Conservation (phyloP, 1,140 invertebrate species). For the Chrysomallon squamiferum region DNA sequence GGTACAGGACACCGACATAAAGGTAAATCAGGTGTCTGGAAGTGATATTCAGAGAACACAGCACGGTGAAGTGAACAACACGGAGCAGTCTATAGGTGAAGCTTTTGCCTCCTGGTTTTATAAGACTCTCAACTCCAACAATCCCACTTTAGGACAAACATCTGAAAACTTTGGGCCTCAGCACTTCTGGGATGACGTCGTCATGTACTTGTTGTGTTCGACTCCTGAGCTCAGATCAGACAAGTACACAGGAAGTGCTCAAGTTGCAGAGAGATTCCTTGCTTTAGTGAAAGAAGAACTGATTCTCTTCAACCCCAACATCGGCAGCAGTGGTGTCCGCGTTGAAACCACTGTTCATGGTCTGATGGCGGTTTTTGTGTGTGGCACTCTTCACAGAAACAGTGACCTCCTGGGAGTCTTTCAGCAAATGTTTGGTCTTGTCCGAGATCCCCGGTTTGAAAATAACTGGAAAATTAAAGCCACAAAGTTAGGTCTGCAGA, state of each 20-base stretch:
- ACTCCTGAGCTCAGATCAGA: slow-evolving; percentile 33
- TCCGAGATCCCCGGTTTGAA: slow-evolving; percentile 67
- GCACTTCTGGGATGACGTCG: slow-evolving; percentile 70
- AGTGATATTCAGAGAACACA: no score
- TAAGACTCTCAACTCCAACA: slow-evolving; percentile 65
- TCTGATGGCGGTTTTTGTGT: slow-evolving; percentile 68
- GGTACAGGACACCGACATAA: no score
- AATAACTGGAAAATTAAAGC: slow-evolving; percentile 74
- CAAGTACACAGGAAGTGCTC: slow-evolving; percentile 26
- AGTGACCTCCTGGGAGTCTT: slow-evolving; percentile 69
- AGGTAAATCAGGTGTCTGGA: no score
- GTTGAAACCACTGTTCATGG: slow-evolving; percentile 70
- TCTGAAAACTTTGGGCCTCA: slow-evolving; percentile 60
- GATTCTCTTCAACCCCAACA: slow-evolving; percentile 71
- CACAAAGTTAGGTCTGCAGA: slow-evolving; percentile 40
- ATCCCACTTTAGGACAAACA: slow-evolving; percentile 32
- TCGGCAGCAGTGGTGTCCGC: slow-evolving; percentile 65
- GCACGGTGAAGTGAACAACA: no score
- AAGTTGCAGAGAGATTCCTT: slow-evolving; percentile 60
- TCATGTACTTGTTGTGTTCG: slow-evolving; percentile 38
- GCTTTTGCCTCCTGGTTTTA: slow-evolving; percentile 73
- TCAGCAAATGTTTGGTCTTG: slow-evolving; percentile 70
- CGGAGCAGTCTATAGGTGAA: slow-evolving; percentile 64
- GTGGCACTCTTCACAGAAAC: slow-evolving; percentile 70
- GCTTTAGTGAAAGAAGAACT: slow-evolving; percentile 61